Evolutionary conservation across 1,140 invertebrate species (phyloP), one percentile per base, ranked within the genome.

Genomic region (Philopotamus ludificatus): DNA sequence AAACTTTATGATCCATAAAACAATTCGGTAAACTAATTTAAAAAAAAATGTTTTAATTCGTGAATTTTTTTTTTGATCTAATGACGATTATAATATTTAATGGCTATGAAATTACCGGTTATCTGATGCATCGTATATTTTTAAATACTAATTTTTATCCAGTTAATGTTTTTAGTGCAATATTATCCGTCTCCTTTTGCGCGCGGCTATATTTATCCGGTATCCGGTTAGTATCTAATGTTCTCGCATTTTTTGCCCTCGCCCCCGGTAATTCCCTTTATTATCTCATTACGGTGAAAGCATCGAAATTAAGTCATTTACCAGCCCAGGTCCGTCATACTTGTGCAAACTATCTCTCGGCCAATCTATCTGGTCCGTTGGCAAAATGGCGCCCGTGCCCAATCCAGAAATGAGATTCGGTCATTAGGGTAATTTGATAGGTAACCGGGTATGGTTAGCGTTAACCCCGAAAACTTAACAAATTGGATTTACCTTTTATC

Each of bases 381-480:
- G 47, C 25, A n/a, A 62, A 62, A 62, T 51, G 60, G 47, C 60
- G 18, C 8, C 21, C 22, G 21, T 21, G 45, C 18, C n/a, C 53
- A 57, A 39, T 68, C 51, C 55, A 26, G 55, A 55, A 68, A 61
- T 55, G 63, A 44, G 60, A 55, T 61, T 54, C 55, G 62, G 62
- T 68, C 66, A 61, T 68, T 68, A 68, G 62, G 66, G 28, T 65
- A 61, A 68, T 68, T 68, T 68, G 66, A 68, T 68, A 59, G 66
- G 65, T 54, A 9, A 26, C 39, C 66, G 62, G 62, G 65, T 68
- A 68, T 42, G 51, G 66, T 41, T 42, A 16, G 26, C 42, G 59
- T 59, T 50, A 58, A 47, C 39, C 51, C 49, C 62, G 26, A 64
- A 61, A 61, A 54, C 62, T 65, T 61, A 65, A 64, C 66, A 67